phyloP scores from a whole-genome alignment of 2,797 vertebrate genomes.

The Lacerta bilineata region DNA sequence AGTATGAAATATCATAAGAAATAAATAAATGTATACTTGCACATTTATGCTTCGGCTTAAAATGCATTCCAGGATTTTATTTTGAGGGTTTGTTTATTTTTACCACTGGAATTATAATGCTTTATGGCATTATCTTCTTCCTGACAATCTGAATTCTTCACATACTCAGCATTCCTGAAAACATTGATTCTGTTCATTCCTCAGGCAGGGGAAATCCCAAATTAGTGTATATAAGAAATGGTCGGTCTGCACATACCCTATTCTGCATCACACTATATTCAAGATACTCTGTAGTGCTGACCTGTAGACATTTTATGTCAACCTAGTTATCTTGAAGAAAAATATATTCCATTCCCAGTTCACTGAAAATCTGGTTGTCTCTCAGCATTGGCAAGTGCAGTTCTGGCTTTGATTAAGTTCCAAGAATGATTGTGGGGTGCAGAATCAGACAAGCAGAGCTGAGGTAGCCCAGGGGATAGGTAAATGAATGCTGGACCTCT shows the following conservation, averaged over 20 bases:
- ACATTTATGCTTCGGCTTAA: not conserved
- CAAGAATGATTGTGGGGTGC: not conserved
- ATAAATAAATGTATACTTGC: not conserved
- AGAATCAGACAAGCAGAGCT: not conserved
- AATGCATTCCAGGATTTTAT: not conserved
- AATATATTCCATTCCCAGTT: not conserved
- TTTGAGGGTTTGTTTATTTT: not conserved
- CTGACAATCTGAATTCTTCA: not conserved
- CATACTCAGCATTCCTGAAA: conserved; percentile 12
- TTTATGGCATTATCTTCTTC: not conserved
- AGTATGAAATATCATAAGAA: not conserved
- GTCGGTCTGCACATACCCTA: not conserved
- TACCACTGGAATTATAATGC: not conserved
- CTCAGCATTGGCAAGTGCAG: fast-evolving
- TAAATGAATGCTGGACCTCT: not conserved
- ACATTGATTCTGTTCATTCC: not conserved
- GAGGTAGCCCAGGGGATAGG: not conserved
- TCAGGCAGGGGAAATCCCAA: not conserved
- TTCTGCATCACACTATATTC: fast-evolving
- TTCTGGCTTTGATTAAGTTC: not conserved
- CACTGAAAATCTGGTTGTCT: conserved; percentile 4
- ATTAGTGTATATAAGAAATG: not conserved
- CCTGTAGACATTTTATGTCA: conserved; percentile 1
- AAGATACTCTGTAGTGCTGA: not conserved
- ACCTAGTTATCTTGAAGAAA: not conserved